Evolutionary conservation across 2,797 vertebrate species (phyloP), one percentile per base, ranked within the genome.

Genomic region (Triplophysa yarkandensis): DNA sequence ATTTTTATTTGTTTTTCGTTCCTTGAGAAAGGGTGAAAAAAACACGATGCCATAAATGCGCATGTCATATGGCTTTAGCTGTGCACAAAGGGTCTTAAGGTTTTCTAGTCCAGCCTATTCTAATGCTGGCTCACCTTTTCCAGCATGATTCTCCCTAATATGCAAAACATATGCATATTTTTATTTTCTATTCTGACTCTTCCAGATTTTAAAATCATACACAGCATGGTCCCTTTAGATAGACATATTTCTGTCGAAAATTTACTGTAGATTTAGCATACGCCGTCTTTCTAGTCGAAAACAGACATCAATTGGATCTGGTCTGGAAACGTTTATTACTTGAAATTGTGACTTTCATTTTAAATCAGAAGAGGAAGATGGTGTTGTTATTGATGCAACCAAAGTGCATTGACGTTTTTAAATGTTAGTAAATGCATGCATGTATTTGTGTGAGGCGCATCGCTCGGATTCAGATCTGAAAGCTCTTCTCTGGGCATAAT

Each of bases 391-490:
- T 23, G 58, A 71, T 77, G 68, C 80, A 80, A 69, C 76, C 32
- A 63, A 80, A 77, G 70, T 73, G 57, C 65, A 68, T 77, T 71
- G 74, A 61, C 72, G 61, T 72, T 48, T 36, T 82, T 76, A 72
- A 82, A 71, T 54, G 19, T 36, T 60, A 6, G 71, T 60, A 75
- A 63, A 61, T 76, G 84, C 84, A 85, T 77, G 79, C 82, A 62
- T 64, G 64, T 74, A 41, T 63, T 32, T 28, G n/a, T 76, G 74
- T 65, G 50, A 65, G 36, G 23, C 60, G 13, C 48, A n/a, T 39
- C 36, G 25, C 43, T 57, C 54, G 16, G 54, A 34, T 58, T 32
- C 34, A 66, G 36, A 34, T 60, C 60, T 77, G 25, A n/a, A 44
- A 73, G 71, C 62, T 66, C 70, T 71, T 61, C 54, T 36, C 52